A percentile compares a stretch with the other conserved stretches of the same genome.
phyloP scores from a whole-genome alignment of 2,113 vertebrate genomes.

The Bettongia penicillata region DNA sequence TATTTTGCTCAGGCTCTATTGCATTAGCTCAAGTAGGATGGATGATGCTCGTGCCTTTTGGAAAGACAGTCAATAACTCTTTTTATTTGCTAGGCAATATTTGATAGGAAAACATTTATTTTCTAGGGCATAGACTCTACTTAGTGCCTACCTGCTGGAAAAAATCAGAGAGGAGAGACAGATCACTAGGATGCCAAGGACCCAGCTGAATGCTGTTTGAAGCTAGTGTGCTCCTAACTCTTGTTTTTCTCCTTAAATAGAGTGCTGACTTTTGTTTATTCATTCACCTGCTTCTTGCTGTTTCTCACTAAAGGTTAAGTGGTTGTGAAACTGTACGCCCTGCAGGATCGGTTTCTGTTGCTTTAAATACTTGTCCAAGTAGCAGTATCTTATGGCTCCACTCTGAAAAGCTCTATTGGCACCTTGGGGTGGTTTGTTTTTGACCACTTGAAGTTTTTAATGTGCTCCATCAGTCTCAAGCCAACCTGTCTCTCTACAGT shows the following conservation, averaged over 20 bases:
- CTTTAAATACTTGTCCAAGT: slow-evolving; percentile 67
- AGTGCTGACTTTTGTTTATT: slow-evolving; percentile 61
- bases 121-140: slow-evolving; percentile 1
- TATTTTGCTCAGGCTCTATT: slow-evolving; percentile 20
- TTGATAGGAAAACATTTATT: slow-evolving; percentile 34
- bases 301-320: slow-evolving; percentile 66
- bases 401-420: slow-evolving; percentile 38
- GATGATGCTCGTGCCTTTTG: slow-evolving; percentile 12
- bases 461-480: slow-evolving; percentile 13
- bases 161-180: slow-evolving; percentile 66
- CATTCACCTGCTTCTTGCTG: slow-evolving; percentile 61
- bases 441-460: slow-evolving; percentile 45
- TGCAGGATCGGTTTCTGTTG: slow-evolving; percentile 56
- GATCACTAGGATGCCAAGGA: slow-evolving; percentile 40
- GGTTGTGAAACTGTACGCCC: slow-evolving; percentile 68
- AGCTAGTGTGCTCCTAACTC: slow-evolving; percentile 8
- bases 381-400: slow-evolving; percentile 14
- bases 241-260: slow-evolving; percentile 39
- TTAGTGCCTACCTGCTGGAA: slow-evolving; percentile 48
- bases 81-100: slow-evolving; percentile 55
- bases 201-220: slow-evolving; percentile 48
- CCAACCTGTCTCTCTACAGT: background rate
- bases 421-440: slow-evolving; percentile 63
- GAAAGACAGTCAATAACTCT: slow-evolving; percentile 45
- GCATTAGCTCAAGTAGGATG: slow-evolving; percentile 1